These are phyloP conservation scores for Uropsilus gracilis DNA, from an alignment of 2,113 vertebrate species.

Conservation along the genomic window DNA sequence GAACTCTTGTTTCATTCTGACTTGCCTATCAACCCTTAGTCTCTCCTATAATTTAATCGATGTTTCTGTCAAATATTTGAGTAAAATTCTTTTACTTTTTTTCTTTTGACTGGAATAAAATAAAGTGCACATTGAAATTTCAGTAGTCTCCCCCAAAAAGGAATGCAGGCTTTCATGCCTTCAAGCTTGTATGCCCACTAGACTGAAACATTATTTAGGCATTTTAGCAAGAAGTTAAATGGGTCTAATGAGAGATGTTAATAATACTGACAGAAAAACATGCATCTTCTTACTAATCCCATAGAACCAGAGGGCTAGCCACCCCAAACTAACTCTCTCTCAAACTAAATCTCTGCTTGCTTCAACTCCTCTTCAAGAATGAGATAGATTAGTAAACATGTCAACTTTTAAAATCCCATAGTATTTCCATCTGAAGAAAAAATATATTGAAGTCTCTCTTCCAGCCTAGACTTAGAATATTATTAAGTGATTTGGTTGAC, in stretches of 20 bases:
- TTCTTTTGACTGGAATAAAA: background rate
- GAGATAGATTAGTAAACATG: background rate
- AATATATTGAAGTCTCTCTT: background rate
- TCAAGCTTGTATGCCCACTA: background rate
- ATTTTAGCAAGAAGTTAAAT: conserved; percentile 38
- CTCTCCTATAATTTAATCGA: background rate
- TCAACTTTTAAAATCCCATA: background rate
- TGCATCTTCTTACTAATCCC: background rate
- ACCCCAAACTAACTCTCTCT: background rate
- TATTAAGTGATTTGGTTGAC: background rate
- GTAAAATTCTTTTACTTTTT: background rate
- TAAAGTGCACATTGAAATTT: background rate
- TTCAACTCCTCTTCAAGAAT: background rate
- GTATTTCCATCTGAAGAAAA: background rate
- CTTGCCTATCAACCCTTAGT: background rate
- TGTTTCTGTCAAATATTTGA: background rate
- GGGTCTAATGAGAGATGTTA: background rate
- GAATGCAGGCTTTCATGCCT: background rate
- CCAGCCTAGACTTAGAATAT: background rate
- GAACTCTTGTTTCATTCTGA: background rate
- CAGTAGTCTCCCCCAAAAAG: background rate
- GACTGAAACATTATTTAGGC: background rate
- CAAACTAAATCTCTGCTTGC: background rate
- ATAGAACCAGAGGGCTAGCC: background rate
- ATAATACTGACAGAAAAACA: background rate